Base-by-base conservation (phyloP, 2,888 invertebrate species). In the Lithosia quadra region DNA sequence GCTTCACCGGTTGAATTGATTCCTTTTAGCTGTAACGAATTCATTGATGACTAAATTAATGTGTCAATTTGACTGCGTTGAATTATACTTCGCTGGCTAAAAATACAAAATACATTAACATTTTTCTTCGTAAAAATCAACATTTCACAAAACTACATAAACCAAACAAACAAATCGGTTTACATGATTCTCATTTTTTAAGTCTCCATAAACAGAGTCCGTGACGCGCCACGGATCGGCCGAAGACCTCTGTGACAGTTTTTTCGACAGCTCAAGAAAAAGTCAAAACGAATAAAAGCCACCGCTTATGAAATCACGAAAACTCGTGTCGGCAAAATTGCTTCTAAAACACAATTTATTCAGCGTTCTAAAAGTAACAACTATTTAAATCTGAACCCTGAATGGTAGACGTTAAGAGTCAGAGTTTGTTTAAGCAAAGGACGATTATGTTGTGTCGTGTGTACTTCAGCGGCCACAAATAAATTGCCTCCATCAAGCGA, bases 281-380 rank as follows among this genome's bases (percentile, higher is more conserved):
- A 88, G 83, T 80, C 84, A 85, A 88, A 89, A 88, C 56, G 75
- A 81, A 84, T 84, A 88, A 90, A 88, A 89, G 84, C 83, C 71
- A 79, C 78, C 76, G 83, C 87, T 88, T 88, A 88, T 86, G 84
- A 89, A 91, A 91, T 91, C 90, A 92, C 91, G 90, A 91, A 88
- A 91, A 90, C 85, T 91, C 92, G 91, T 91, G 91, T 90, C 88
- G 86, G 85, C 87, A 83, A 89, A 91, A 91, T 91, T 85, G 86
- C 87, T 84, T 85, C 72, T 49, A 71, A 79, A 73, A 72, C 75
- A 78, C 64, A 56, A 49, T 65, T 75, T 60, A 72, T 74, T 78
- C 75, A 49, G 61, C 28, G 62, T 64, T 67, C 18, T 0, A 11
- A 61, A 68, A 56, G 5, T 0, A 7, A 4, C 13, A 65, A 39